A percentile compares a stretch with the other conserved stretches of the same genome.
Evolutionary conservation across 1,140 invertebrate genomes (phyloP).

Genomic region (Tribolium madens): DNA sequence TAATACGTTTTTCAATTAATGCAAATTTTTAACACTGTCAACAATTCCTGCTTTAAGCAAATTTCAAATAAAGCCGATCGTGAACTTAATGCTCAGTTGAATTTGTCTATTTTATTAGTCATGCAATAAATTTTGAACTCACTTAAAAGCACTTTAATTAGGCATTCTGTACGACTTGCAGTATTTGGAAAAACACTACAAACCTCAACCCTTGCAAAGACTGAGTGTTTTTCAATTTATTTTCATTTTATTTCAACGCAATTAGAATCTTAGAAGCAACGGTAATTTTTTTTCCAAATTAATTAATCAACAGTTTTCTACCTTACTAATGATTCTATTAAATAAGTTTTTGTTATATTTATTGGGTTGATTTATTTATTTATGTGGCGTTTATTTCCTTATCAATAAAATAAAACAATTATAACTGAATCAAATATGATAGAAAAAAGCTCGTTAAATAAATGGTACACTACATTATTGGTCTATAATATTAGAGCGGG

Average conservation of each 20-base stretch:
- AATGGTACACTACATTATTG: conserved; percentile 11
- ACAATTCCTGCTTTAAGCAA: conserved; percentile 11
- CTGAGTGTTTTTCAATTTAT: background rate
- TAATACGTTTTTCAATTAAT: conserved; percentile 3
- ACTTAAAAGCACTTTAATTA: conserved; percentile 33
- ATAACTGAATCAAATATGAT: background rate
- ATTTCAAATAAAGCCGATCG: conserved; percentile 24
- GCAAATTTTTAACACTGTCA: background rate
- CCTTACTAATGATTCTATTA: too few relatives aligned
- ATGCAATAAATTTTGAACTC: conserved; percentile 18
- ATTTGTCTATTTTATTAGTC: conserved; percentile 25
- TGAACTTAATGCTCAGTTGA: conserved; percentile 3
- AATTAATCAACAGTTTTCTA: too few relatives aligned
- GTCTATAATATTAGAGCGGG: background rate
- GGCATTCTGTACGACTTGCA: conserved; percentile 3
- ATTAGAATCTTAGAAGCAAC: background rate
- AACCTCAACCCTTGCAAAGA: background rate
- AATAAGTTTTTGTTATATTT: too few relatives aligned
- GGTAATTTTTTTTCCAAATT: background rate
- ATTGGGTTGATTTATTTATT: background rate
- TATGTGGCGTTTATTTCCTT: background rate
- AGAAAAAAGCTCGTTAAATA: conserved; percentile 19
- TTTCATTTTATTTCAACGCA: too few relatives aligned
- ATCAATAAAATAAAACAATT: background rate
- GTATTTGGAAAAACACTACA: conserved; percentile 11